Evolutionary conservation across 2,113 vertebrate species (phyloP).

Genomic region (Anguilla japonica): DNA sequence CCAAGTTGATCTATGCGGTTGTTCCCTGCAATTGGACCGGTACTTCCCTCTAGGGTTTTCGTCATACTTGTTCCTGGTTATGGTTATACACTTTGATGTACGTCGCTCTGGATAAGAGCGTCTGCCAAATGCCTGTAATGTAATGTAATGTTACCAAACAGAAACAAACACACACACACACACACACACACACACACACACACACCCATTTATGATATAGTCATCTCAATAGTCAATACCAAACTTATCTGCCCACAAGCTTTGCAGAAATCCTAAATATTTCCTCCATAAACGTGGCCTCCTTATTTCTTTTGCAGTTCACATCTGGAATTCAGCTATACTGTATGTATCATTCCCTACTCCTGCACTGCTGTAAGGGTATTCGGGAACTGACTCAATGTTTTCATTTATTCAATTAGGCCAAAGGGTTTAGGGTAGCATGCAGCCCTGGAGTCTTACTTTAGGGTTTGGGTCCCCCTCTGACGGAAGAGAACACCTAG

Average conservation of each 20-base stretch:
- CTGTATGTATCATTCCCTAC: constrained; percentile 19
- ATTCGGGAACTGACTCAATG: constrained; percentile 30
- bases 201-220: constrained; percentile 21
- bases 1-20: too few species aligned
- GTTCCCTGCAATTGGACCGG: too few species aligned
- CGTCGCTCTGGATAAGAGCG: too few species aligned
- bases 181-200: constrained; percentile 13
- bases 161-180: background rate
- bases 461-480: background rate
- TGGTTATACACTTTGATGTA: too few species aligned
- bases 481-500: background rate
- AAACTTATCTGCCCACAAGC: constrained; percentile 13
- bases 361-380: constrained; percentile 17
- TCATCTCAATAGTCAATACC: background rate
- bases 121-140: too few species aligned
- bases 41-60: too few species aligned
- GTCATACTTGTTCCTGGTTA: too few species aligned
- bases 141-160: too few species aligned
- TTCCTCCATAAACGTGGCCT: constrained; percentile 30
- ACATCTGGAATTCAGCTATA: constrained; percentile 39
- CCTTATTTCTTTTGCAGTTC: constrained; percentile 20
- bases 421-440: constrained; percentile 16
- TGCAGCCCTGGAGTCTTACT: constrained; percentile 14
- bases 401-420: constrained; percentile 28
- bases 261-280: constrained; percentile 34